phyloP scores from a whole-genome alignment of 1,140 invertebrate species.

The Cotesia vestalis region DNA sequence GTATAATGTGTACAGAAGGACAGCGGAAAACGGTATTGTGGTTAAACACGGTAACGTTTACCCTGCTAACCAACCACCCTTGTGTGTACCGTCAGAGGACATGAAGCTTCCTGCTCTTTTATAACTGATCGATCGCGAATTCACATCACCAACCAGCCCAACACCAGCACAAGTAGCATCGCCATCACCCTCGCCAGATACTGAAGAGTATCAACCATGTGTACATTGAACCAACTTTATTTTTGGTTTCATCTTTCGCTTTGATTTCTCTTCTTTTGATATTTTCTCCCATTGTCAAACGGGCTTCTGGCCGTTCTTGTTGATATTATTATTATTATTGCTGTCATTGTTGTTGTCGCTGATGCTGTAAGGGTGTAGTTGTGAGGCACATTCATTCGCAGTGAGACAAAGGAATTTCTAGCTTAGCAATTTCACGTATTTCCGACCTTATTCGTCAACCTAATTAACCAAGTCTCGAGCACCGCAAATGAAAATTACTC shows the following conservation, averaged over 20 bases:
- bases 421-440: conserved; percentile 27
- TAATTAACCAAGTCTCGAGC: conserved; percentile 32
- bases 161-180: not conserved
- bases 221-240: conserved; percentile 10
- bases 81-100: conserved; percentile 15
- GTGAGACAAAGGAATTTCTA: conserved; percentile 18
- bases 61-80: conserved; percentile 34
- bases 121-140: conserved; percentile 19
- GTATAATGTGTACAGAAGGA: conserved; percentile 32
- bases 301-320: no score
- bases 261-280: conserved; percentile 17
- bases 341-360: no score
- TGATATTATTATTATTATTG: no score
- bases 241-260: conserved; percentile 14
- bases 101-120: conserved; percentile 19
- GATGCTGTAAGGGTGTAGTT: no score
- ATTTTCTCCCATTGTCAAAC: conserved; percentile 14
- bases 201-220: not conserved
- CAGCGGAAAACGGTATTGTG: conserved; percentile 24
- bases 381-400: not conserved
- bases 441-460: conserved; percentile 28
- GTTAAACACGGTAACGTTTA: conserved; percentile 36
- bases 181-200: no score
- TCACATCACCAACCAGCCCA: not conserved
- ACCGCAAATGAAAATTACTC: conserved; percentile 29